Evolutionary conservation across 2,113 vertebrate species (phyloP), one percentile per base, ranked within the genome.

Genomic region (Oryzias celebensis): DNA sequence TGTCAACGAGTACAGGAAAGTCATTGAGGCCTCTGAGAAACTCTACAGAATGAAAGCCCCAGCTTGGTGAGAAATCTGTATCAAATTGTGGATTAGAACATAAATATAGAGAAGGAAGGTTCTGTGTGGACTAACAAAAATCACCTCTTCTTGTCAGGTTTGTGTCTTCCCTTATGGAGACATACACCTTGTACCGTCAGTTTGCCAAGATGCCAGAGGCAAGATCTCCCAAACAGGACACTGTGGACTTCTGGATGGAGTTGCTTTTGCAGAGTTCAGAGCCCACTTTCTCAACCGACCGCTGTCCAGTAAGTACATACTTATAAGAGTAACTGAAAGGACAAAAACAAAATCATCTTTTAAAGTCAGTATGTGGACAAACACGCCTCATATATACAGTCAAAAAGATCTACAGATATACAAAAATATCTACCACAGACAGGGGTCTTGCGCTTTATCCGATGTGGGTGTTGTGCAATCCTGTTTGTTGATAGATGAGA

Each of bases 131-230:
- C 41, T 55, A 36, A 53, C 43, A 13, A 47, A 1, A 51, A 28
- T 14, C 15, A 10, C 18, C 16, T 55, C 17, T 50, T 24, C 12
- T 1, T 55, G 23, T 58, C 24, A 98, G 96, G 96, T 98, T 90
- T 78, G 75, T 98, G 65, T 91, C 84, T 2, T 98, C 96, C 0
- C 90, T 96, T 50, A 94, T 96, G 93, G 95, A 98, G 73, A 98
- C 95, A 0, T 96, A 91, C 73, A 88, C 94, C 50, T 77, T 98
- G 44, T 97, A 95, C 76, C 92, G 89, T 49, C 93, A 94, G 65
- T 95, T 97, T 83, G 77, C 81, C 48, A 92, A 90, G 47, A 75
- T 28, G 0, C 84, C 85, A 0, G 90, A 91, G 54, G 82, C 78
- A 17, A 80, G 48, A 1, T 84, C 85, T 5, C 75, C 91, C 1